Evolutionary conservation across 2,113 vertebrate species (phyloP), one percentile per base, ranked within the genome.

Genomic region (Colaptes auratus): DNA sequence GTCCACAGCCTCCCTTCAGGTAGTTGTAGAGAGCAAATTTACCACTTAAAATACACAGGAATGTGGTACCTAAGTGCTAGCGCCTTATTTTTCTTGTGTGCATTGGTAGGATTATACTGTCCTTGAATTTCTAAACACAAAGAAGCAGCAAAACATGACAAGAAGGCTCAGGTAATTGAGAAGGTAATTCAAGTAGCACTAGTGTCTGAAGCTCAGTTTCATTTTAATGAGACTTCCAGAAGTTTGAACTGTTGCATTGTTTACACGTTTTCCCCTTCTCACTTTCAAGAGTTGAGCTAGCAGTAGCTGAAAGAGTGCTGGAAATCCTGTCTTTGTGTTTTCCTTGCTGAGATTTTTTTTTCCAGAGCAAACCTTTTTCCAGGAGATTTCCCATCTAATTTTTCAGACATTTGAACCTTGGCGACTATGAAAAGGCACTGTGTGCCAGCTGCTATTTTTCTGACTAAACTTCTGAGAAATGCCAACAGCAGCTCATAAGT

Each of bases 171-270:
- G 52, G 55, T 78, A 93, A 75, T 27, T 61, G 78, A 92, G 84
- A 55, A 66, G n/a, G 74, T 84, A 76, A 76, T 91, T 92, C 66
- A 89, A 70, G 65, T 3, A 65, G n/a, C 74, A 30, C 24, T 50
- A 0, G 31, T 39, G 52, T 36, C 4, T 2, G 46, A 56, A 87
- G 33, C 4, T 8, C 50, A 55, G 35, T 39, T 89, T 58, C 15
- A 48, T 80, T 84, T 85, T 87, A 89, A 79, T 73, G 81, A 82
- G 39, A 25, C 59, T 92, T 93, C 39, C 63, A 73, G 66, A 44
- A 39, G 60, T 24, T 35, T 71, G 77, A 90, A 50, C 59, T 73
- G 7, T 58, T 90, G 30, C 24, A n/a, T 71, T 86, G 33, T 74
- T 84, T 74, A 75, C 28, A 12, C 0, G 0, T 70, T 78, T 59